A percentile compares a stretch with the other conserved stretches of the same genome.
Evolutionary conservation across 2,797 vertebrate species (phyloP).

Genomic region (Trematomus bernacchii): DNA sequence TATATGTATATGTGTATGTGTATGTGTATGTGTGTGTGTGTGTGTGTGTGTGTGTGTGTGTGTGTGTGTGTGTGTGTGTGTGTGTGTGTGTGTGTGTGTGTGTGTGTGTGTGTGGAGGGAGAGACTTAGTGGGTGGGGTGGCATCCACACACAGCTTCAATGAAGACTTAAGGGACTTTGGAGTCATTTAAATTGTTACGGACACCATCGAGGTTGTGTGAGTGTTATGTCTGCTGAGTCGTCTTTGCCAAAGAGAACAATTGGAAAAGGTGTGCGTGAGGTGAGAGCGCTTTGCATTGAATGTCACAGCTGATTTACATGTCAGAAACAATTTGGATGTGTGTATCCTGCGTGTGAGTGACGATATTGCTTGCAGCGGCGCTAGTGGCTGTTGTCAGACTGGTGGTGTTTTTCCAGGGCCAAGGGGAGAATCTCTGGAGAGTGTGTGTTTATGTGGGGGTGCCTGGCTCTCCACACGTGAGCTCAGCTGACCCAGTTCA

Average conservation of each 20-base stretch:
- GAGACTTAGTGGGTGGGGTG: slow-evolving; percentile 10
- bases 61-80: no score
- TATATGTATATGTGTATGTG: slow-evolving; percentile 6
- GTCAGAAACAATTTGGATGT: slow-evolving; percentile 49
- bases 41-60: slow-evolving; percentile 1
- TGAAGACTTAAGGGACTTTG: slow-evolving; percentile 26
- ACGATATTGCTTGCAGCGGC: slow-evolving; percentile 16
- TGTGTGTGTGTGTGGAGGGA: no score
- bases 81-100: slow-evolving; percentile 1
- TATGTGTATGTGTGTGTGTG: neutral
- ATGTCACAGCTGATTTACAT: slow-evolving; percentile 63
- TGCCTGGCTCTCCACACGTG: slow-evolving; percentile 56
- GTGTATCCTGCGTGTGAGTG: slow-evolving; percentile 23
- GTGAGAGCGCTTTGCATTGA: slow-evolving; percentile 46
- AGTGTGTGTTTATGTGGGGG: slow-evolving; percentile 40
- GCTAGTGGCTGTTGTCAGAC: slow-evolving; percentile 42
- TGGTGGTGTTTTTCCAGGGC: slow-evolving; percentile 66
- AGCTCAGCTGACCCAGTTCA: slow-evolving; percentile 78
- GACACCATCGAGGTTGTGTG: slow-evolving; percentile 2
- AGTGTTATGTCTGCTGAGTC: slow-evolving; percentile 16
- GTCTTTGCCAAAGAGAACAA: slow-evolving; percentile 15
- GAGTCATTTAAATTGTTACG: slow-evolving; percentile 28
- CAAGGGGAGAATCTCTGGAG: slow-evolving; percentile 48
- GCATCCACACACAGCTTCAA: slow-evolving; percentile 19
- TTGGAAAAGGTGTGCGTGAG: slow-evolving; percentile 29